These are phyloP conservation scores for Metacarcinus magister DNA, from an alignment of 2,888 invertebrate species.

Conservation along the genomic window DNA sequence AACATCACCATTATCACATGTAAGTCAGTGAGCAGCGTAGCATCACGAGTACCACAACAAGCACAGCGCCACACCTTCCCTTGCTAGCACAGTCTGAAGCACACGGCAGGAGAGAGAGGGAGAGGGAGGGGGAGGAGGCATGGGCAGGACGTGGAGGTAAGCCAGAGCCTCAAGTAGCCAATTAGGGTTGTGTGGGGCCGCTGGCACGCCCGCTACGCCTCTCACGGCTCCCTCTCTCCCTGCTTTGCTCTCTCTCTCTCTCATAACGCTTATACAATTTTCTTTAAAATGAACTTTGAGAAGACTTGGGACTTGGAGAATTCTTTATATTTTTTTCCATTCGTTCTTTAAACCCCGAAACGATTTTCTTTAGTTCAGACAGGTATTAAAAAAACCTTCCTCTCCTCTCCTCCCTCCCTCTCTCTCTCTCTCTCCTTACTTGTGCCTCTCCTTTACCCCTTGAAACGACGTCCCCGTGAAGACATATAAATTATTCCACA, in stretches of 20 bases:
- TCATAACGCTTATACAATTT: slow-evolving; percentile 13
- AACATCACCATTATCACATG: background rate
- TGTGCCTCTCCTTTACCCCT: slow-evolving; percentile 6
- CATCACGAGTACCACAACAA: background rate
- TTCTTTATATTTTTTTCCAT: background rate
- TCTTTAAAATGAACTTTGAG: background rate
- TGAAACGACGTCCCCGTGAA: background rate
- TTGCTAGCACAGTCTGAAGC: no score
- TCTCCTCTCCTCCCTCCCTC: no score
- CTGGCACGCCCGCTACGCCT: background rate
- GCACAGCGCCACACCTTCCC: background rate
- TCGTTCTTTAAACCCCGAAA: background rate
- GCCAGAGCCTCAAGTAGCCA: background rate
- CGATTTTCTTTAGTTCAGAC: background rate
- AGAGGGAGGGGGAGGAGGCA: background rate
- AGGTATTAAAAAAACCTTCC: background rate
- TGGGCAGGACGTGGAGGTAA: background rate
- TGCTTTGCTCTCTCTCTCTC: background rate
- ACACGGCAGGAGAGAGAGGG: no score
- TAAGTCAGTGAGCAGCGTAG: no score
- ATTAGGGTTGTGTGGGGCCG: background rate
- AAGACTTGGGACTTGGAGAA: background rate
- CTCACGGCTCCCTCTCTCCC: background rate
- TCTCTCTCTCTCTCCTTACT: background rate
- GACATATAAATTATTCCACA: background rate